A percentile compares a stretch with the other conserved stretches of the same genome.
phyloP scores from a whole-genome alignment of 2,888 invertebrate species.

The Platycnemis pennipes region DNA sequence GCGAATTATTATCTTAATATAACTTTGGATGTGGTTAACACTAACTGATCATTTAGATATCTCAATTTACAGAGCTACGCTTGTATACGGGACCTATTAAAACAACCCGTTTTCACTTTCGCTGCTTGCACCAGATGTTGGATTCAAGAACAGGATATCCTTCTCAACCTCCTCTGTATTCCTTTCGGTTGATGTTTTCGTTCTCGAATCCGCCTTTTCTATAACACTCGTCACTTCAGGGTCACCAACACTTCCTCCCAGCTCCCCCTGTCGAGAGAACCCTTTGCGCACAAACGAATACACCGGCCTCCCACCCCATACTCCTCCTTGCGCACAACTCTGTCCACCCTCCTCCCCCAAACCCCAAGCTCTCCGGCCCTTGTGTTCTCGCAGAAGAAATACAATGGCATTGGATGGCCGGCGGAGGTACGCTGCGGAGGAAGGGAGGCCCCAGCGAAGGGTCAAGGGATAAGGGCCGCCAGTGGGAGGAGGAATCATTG shows the following conservation, averaged over 20 bases:
- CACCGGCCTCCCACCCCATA: not conserved
- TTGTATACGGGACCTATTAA: too few relatives aligned
- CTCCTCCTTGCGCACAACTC: too few relatives aligned
- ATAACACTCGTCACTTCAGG: not conserved
- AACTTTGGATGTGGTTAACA: too few relatives aligned
- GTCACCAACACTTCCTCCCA: not conserved
- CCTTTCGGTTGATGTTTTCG: not conserved
- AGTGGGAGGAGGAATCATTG: constrained; percentile 48
- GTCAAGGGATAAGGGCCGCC: constrained; percentile 37
- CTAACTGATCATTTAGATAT: too few relatives aligned
- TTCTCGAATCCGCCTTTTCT: not conserved
- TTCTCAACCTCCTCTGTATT: not conserved
- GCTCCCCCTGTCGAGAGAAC: not conserved
- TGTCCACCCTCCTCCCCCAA: not conserved
- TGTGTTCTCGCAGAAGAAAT: constrained; percentile 41
- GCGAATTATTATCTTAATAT: too few relatives aligned
- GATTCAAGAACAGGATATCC: not conserved
- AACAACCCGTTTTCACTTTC: not conserved
- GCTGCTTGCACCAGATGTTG: not conserved
- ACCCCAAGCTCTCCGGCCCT: not conserved
- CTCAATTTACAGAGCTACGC: too few relatives aligned
- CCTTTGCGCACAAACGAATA: constrained; percentile 14
- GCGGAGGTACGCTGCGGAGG: not conserved
- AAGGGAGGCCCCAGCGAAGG: not conserved
- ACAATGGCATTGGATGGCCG: constrained; percentile 21